Base-by-base conservation (phyloP, 2,888 invertebrate species). In the Phytoseiulus persimilis region DNA sequence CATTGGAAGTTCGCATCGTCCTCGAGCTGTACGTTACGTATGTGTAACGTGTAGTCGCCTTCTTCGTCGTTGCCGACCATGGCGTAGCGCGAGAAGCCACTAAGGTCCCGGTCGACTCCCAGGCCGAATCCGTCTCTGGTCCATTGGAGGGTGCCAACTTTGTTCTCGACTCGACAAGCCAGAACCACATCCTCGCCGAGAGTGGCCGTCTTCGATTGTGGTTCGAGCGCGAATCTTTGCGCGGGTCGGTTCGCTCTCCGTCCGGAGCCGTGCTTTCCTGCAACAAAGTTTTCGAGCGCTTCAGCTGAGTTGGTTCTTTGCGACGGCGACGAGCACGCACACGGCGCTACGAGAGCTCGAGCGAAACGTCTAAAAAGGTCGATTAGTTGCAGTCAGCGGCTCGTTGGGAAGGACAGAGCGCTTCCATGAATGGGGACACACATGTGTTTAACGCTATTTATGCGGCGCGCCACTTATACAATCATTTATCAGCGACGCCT, bases 1-100 rank as follows among this genome's bases (percentile, higher is more conserved):
- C 98, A 98, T 94, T 97, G 96, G 93, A 97, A 98, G 92, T 95
- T 95, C 23, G 96, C 98, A 92, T 98, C 98, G 92, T 98, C 98
- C 92, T 97, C 97, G 92, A 98, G 93, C 92, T 96, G 95, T 90
- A 98, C 96, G 83, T 97, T 96, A 92, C 95, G 95, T 92, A 98
- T 97, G 93, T 97, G 96, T 93, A 98, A 93, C 14, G 97, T 97
- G 93, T 95, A 98, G 93, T 93, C 93, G 95, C 98, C 97, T 94
- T 97, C 96, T 93, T 96, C 96, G 92, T 97, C 96, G 92, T 96
- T 97, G 84, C 98, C 98, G 91, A 97, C 95, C 98, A 98, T 98
- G 91, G 96, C 95, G 93, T 98, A 98, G 90, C 98, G 94, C 91
- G 97, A 96, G 93, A 96, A 98, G 83, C 97, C 97, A 90, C 96